These are phyloP conservation scores for Novumbra hubbsi DNA, from an alignment of 2,797 vertebrate genomes.

Conservation along the genomic window DNA sequence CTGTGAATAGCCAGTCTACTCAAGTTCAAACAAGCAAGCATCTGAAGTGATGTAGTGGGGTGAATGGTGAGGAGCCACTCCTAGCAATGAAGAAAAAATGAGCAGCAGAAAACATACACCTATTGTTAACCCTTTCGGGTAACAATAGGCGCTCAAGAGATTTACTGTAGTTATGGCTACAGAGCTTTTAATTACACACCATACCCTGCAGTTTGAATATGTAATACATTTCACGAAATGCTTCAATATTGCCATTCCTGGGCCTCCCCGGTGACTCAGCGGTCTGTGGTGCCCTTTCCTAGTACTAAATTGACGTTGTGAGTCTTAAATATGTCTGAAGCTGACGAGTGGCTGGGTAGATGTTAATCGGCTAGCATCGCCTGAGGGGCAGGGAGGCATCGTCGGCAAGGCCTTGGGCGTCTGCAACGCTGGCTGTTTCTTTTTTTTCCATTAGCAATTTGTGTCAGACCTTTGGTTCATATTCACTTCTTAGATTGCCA, in stretches of 20 bases:
- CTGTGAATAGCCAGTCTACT: slow-evolving; percentile 18
- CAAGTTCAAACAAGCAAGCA: slow-evolving; percentile 50
- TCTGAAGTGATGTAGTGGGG: slow-evolving; percentile 13
- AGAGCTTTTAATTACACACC: slow-evolving; percentile 2
- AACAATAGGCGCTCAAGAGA: neutral
- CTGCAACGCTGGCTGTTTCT: no score
- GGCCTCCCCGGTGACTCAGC: no score
- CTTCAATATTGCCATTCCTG: neutral
- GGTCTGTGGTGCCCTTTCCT: no score
- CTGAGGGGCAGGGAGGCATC: no score
- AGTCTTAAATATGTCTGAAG: no score
- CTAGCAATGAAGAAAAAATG: slow-evolving; percentile 34
- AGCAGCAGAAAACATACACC: slow-evolving; percentile 19
- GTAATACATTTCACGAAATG: neutral
- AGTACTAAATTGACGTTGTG: no score
- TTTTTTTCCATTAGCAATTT: no score
- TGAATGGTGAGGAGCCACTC: slow-evolving; percentile 39
- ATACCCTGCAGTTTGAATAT: neutral
- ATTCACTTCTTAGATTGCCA: neutral
- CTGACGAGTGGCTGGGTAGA: no score
- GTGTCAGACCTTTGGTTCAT: no score
- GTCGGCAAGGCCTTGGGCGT: no score
- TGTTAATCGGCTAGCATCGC: no score
- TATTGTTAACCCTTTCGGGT: slow-evolving; percentile 4
- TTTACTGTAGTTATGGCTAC: neutral